A percentile compares a stretch with the other conserved stretches of the same genome.
phyloP scores from a whole-genome alignment of 2,113 vertebrate genomes.

The Desmodus rotundus region DNA sequence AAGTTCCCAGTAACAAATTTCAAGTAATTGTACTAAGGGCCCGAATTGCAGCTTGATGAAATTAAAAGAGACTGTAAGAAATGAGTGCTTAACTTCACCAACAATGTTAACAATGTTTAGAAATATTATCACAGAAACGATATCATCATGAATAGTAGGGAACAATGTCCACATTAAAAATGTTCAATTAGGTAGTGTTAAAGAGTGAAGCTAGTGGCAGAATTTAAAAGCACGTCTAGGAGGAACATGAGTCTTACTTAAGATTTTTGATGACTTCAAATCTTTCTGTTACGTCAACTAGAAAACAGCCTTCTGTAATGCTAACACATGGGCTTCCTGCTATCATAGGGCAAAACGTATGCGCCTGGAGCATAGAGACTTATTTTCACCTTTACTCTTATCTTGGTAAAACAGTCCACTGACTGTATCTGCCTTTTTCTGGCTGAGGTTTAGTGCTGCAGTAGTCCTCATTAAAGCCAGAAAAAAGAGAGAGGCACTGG shows the following conservation, averaged over 20 bases:
- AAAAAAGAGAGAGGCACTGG: not conserved
- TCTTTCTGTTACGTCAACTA: conserved; percentile 71
- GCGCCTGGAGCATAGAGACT: conserved; percentile 73
- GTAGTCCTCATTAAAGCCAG: conserved; percentile 60
- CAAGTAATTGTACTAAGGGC: not conserved
- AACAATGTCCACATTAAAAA: not conserved
- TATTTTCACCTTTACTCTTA: conserved; percentile 81
- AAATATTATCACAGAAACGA: not conserved
- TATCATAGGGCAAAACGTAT: conserved; percentile 73
- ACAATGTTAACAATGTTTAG: not conserved
- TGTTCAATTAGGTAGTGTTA: not conserved
- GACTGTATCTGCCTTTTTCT: conserved; percentile 72
- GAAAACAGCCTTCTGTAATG: conserved; percentile 61
- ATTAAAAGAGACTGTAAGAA: not conserved
- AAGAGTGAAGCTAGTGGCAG: not conserved
- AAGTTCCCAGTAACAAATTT: not conserved
- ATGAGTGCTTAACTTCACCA: not conserved
- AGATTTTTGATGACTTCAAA: conserved; percentile 56
- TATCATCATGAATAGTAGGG: not conserved
- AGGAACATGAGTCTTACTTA: not conserved
- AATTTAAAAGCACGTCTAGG: conserved; percentile 23
- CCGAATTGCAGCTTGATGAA: not conserved
- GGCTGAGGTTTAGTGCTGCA: conserved; percentile 58
- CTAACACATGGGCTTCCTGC: conserved; percentile 68
- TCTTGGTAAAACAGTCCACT: conserved; percentile 79